A percentile compares a stretch with the other conserved stretches of the same genome.
phyloP scores from a whole-genome alignment of 2,113 vertebrate species.

The Poicephalus meyeri region DNA sequence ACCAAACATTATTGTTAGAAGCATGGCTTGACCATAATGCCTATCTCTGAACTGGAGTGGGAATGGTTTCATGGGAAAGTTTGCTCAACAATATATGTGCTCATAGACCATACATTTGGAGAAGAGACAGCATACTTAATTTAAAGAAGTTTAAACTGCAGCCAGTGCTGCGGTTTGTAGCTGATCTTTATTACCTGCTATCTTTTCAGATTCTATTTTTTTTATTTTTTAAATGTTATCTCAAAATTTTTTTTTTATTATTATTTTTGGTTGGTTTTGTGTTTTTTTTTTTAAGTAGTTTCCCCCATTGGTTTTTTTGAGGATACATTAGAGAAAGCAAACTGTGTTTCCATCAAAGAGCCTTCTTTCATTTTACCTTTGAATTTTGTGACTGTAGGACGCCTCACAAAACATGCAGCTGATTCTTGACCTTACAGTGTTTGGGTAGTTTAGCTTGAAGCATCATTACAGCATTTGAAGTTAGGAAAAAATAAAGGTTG shows the following conservation, averaged over 20 bases:
- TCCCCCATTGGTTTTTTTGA: not conserved
- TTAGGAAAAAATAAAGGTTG: not conserved
- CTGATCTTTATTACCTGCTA: not conserved
- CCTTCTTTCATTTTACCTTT: not conserved
- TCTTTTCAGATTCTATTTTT: not conserved
- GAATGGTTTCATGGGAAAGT: constrained; percentile 29
- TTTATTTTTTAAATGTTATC: not conserved
- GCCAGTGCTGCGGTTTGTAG: not conserved
- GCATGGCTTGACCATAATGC: not conserved
- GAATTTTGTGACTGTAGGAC: not conserved
- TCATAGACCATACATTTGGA: not conserved
- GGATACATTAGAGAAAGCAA: not conserved
- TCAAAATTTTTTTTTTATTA: not conserved
- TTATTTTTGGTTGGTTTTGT: no score
- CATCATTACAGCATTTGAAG: not conserved
- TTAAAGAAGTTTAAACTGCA: not conserved
- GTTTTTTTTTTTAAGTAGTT: not conserved
- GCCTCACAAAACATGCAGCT: not conserved
- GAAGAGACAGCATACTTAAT: not conserved
- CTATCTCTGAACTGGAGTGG: not conserved
- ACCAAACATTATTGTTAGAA: constrained; percentile 18
- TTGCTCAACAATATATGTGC: not conserved
- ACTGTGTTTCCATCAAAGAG: not conserved
- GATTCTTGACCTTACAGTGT: not conserved
- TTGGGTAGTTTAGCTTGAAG: not conserved